phyloP scores from a whole-genome alignment of 2,888 invertebrate genomes.

The Cheilosia impressa region DNA sequence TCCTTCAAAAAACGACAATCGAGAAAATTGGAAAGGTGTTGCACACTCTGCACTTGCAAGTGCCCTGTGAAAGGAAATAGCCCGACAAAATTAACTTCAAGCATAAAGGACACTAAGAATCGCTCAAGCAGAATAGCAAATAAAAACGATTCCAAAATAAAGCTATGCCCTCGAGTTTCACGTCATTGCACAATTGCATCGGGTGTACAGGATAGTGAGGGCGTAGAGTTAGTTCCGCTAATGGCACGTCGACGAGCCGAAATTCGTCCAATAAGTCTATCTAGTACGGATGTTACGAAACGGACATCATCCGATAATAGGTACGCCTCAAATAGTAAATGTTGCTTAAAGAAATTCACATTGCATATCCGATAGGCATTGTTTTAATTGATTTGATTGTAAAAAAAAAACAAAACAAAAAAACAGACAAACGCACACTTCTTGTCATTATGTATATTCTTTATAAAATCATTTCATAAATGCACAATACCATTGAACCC shows the following conservation, averaged over 20 bases:
- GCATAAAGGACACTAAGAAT: slow-evolving; percentile 37
- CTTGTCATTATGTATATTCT: slow-evolving; percentile 42
- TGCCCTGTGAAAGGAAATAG: slow-evolving; percentile 78
- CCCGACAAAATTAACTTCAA: slow-evolving; percentile 75
- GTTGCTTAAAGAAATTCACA: slow-evolving; percentile 83
- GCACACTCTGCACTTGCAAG: slow-evolving; percentile 81
- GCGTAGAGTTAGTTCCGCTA: slow-evolving; percentile 90
- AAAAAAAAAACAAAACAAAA: slow-evolving; percentile 11
- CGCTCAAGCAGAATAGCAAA: slow-evolving; percentile 14
- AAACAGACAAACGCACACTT: slow-evolving; percentile 43
- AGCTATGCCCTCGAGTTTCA: slow-evolving; percentile 78
- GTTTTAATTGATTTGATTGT: slow-evolving; percentile 20
- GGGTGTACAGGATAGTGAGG: slow-evolving; percentile 85
- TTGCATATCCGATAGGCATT: slow-evolving; percentile 82
- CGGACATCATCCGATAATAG: slow-evolving; percentile 82
- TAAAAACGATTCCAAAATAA: slow-evolving; percentile 73
- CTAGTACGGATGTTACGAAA: slow-evolving; percentile 85
- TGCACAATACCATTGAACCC: slow-evolving; percentile 74
- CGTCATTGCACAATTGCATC: slow-evolving; percentile 67
- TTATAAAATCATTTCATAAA: slow-evolving; percentile 64
- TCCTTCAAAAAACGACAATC: slow-evolving; percentile 80
- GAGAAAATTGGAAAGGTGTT: slow-evolving; percentile 80
- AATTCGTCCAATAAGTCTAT: slow-evolving; percentile 85
- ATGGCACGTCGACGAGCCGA: slow-evolving; percentile 87
- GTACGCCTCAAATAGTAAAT: slow-evolving; percentile 81